Evolutionary conservation across 1,140 invertebrate species (phyloP).

Genomic region (Diuraphis noxia): DNA sequence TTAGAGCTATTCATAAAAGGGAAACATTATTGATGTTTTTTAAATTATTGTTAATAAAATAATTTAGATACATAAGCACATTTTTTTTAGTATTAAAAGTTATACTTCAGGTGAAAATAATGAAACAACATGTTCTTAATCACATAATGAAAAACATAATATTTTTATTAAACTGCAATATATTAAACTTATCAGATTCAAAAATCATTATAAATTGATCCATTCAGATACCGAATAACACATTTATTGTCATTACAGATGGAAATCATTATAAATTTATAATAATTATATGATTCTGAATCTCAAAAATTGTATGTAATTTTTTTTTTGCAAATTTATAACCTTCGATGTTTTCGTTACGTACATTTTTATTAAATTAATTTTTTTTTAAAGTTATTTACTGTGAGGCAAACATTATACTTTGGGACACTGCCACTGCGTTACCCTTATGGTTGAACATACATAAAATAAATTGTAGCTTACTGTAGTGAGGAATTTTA

Average conservation of each 20-base stretch:
- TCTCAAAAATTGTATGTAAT: neutral
- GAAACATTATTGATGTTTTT: too few species aligned
- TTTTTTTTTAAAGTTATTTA: neutral
- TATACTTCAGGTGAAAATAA: too few species aligned
- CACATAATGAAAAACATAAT: neutral
- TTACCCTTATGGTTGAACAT: neutral
- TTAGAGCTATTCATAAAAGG: too few species aligned
- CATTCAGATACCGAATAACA: neutral
- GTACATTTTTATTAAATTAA: neutral
- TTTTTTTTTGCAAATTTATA: neutral
- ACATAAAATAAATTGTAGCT: neutral
- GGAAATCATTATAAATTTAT: neutral
- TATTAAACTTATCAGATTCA: neutral
- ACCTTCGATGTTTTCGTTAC: neutral
- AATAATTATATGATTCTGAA: neutral
- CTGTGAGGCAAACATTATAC: neutral
- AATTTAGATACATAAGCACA: too few species aligned
- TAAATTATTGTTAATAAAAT: too few species aligned
- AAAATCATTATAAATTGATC: too few species aligned
- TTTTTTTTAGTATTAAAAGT: too few species aligned
- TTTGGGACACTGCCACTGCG: neutral
- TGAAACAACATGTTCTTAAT: neutral
- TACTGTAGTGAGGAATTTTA: neutral
- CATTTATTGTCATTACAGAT: too few species aligned
- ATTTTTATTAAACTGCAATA: too few species aligned